Base-by-base conservation (phyloP, 2,797 vertebrate species). In the Gallinago stenura region DNA sequence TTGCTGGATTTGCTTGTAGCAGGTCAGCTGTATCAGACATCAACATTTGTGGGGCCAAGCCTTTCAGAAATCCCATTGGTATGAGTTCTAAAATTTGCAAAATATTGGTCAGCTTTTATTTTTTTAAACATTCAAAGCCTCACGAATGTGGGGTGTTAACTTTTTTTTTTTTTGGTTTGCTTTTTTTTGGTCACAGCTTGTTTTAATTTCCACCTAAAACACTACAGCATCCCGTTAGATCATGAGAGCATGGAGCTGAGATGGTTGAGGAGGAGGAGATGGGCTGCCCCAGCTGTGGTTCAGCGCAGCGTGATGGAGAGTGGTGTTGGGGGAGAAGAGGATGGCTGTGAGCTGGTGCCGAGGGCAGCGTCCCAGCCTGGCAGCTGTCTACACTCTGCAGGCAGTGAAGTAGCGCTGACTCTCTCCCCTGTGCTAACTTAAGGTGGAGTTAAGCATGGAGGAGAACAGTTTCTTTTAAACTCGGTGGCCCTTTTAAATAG, bases 191-290 rank as follows among this genome's bases (percentile, higher is more conserved):
- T 50, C 94, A 15, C 75, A 54, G 61, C 50, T 86, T 89, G 28
- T 75, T 93, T 82, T 76, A 26, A 57, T 89, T 93, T 84, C 75
- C n/a, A 48, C 39, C 45, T 46, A 18, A 57, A 89, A 82, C 93
- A 91, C 90, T 82, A 75, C 89, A 43, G 46, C 71, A 66, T 87
- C 70, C 45, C 26, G 1, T n/a, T 31, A 80, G 71, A 16, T 58
- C 30, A 4, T 28, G 61, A 62, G 60, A 69, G 13, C 0, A 1
- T 5, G 81, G 71, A 87, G 41, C 17, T 83, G 71, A 79, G 75
- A n/a, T 70, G 81, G 64, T 39, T 9, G 21, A 78, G 61, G 45
- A 85, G 1, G 37, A 51, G 2, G 35, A 45, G 69, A 12, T 62
- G 75, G 51, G 8, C 18, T 71, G 80, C 45, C 37, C 31, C 6